Percentiles rank a stretch among this genome's conserved stretches.
Evolutionary conservation across 2,888 invertebrate genomes (phyloP).

Genomic region (Schizotus pectinicornis): DNA sequence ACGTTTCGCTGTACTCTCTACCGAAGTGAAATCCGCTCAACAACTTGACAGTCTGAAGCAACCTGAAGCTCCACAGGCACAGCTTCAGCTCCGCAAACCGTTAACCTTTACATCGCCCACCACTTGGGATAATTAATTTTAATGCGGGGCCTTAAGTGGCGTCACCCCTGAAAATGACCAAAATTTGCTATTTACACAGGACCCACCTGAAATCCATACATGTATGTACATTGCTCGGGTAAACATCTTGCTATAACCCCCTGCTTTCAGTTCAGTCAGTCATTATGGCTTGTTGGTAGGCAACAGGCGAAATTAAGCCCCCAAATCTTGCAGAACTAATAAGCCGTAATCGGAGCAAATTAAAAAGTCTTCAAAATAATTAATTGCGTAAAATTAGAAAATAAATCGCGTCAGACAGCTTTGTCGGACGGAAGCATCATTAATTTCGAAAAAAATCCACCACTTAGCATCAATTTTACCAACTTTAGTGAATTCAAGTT

Average conservation of each 20-base stretch:
- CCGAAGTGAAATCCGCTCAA: conserved; percentile 21
- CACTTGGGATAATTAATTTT: conserved; percentile 22
- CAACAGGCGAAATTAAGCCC: too few species aligned
- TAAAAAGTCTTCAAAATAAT: too few species aligned
- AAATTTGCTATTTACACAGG: too few species aligned
- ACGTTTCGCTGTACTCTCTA: conserved; percentile 16
- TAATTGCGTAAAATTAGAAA: too few species aligned
- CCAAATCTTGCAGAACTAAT: too few species aligned
- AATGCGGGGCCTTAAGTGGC: conserved; percentile 3
- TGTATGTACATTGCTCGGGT: too few species aligned
- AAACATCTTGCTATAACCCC: too few species aligned
- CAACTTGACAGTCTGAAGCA: conserved; percentile 13
- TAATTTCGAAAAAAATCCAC: not conserved
- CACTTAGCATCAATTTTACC: not conserved
- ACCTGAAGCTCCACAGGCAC: conserved; percentile 13
- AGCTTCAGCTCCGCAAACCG: conserved; percentile 11
- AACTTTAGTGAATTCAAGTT: not conserved
- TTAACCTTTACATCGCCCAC: conserved; percentile 20
- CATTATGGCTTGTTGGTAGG: too few species aligned
- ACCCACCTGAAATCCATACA: too few species aligned
- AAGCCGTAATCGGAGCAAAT: too few species aligned
- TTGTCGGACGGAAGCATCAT: not conserved
- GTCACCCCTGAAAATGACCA: too few species aligned
- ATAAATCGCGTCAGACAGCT: not conserved
- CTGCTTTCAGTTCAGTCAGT: too few species aligned